phyloP scores from a whole-genome alignment of 2,888 invertebrate genomes.

The Barypeithes pellucidus region DNA sequence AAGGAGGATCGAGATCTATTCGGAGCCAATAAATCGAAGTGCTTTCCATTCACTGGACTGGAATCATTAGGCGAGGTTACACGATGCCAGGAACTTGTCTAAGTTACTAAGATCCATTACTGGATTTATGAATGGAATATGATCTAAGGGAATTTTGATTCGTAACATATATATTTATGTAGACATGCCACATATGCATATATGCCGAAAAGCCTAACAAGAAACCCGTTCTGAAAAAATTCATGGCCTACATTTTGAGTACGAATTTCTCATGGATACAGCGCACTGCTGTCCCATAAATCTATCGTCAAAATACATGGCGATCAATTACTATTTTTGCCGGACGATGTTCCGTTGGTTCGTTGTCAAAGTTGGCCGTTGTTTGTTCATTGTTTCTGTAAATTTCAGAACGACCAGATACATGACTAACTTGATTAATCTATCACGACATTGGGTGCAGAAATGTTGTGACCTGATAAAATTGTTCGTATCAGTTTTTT shows the following conservation, averaged over 20 bases:
- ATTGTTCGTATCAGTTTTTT: conserved; percentile 39
- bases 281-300: conserved; percentile 35
- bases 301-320: conserved; percentile 34
- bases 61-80: no score
- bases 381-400: conserved; percentile 49
- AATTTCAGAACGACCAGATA: conserved; percentile 41
- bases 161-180: no score
- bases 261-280: conserved; percentile 25
- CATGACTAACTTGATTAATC: conserved; percentile 47
- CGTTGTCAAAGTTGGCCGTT: conserved; percentile 35
- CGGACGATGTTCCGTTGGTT: conserved; percentile 48
- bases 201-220: no score
- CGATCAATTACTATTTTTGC: conserved; percentile 51
- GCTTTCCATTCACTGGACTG: no score
- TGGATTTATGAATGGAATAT: no score
- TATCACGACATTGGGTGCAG: conserved; percentile 45
- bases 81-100: no score
- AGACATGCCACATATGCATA: no score
- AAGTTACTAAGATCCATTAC: no score
- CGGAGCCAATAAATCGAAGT: no score
- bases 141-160: no score
- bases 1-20: no score
- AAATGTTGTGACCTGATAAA: conserved; percentile 43
- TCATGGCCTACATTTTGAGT: conserved; percentile 30
- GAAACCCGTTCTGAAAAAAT: no score